A percentile compares a stretch with the other conserved stretches of the same genome.
Evolutionary conservation across 2,888 invertebrate genomes (phyloP).

Genomic region (Noctuana brunneofusca): DNA sequence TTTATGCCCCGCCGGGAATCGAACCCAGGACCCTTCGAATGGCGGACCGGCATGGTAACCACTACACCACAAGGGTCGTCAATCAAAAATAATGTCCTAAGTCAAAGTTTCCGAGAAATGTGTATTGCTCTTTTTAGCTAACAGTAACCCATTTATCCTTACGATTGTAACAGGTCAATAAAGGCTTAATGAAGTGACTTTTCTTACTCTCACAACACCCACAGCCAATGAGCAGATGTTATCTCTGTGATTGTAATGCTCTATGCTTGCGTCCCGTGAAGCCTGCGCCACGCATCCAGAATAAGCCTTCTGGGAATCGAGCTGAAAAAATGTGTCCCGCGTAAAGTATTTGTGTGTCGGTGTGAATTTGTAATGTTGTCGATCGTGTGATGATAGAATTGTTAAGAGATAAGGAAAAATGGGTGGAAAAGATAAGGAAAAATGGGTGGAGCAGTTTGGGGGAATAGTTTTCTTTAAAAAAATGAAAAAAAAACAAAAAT

Average conservation of each 20-base stretch:
- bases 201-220: not conserved
- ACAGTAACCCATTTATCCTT: no score
- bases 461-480: no score
- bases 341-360: constrained; percentile 56
- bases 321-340: constrained; percentile 62
- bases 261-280: constrained; percentile 38
- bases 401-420: constrained; percentile 16
- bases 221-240: constrained; percentile 44
- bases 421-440: no score
- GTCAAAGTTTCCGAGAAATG: no score
- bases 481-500: no score
- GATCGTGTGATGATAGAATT: constrained; percentile 32
- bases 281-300: constrained; percentile 65
- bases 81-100: no score
- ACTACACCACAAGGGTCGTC: no score
- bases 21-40: no score
- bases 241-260: constrained; percentile 60
- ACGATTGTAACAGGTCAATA: not conserved
- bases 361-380: constrained; percentile 45
- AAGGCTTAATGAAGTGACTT: not conserved
- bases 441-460: no score
- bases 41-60: no score
- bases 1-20: no score
- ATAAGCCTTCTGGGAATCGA: constrained; percentile 54
- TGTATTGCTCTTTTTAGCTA: no score